Base-by-base conservation (phyloP, 2,888 invertebrate genomes). In the Tetrapedia diversipes region DNA sequence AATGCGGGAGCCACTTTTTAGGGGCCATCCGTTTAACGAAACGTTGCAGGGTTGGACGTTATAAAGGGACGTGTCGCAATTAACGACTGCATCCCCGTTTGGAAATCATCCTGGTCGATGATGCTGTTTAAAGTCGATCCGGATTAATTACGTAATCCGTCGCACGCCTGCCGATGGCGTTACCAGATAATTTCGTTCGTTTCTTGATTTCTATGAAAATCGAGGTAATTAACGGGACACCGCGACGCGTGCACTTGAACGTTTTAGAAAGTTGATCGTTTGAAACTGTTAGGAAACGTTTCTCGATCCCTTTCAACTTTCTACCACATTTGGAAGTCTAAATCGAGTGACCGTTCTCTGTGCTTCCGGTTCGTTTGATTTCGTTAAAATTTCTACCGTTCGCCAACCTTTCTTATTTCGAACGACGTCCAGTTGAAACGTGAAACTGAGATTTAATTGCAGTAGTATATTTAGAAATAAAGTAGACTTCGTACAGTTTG, bases 101-200 rank as follows among this genome's bases (percentile, higher is more conserved):
- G 57, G 39, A 56, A 39, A 56, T 56, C 24, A 27, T 16, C 11
- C 37, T 39, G 1, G 19, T 4, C 14, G 10, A 37, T 8, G n/a
- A 37, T 54, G 34, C 16, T 14, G 4, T 54, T 54, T 37, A 54
- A 54, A 47, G 24, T 47, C 24, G 24, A 54, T 37, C 8, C 34
- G n/a, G 16, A 54, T 37, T 54, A 54, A 54, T 34, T 4, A 8
- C 54, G 22, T 22, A 54, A 54, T 54, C 14, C 4, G 16, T 7
- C 8, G 14, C 16, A 11, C 34, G 16, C 14, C 34, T 4, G n/a
- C 16, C 22, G n/a, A 19, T 22, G 16, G 22, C 19, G 22, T 54
- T 22, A 16, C 16, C 3, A 4, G 22, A 37, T 54, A 37, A 54
- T 34, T 37, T 54, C 8, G 16, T 54, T 8, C 14, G n/a, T 1